These are phyloP conservation scores for Lepus townsendii DNA, from an alignment of 2,797 vertebrate species.

Conservation along the genomic window DNA sequence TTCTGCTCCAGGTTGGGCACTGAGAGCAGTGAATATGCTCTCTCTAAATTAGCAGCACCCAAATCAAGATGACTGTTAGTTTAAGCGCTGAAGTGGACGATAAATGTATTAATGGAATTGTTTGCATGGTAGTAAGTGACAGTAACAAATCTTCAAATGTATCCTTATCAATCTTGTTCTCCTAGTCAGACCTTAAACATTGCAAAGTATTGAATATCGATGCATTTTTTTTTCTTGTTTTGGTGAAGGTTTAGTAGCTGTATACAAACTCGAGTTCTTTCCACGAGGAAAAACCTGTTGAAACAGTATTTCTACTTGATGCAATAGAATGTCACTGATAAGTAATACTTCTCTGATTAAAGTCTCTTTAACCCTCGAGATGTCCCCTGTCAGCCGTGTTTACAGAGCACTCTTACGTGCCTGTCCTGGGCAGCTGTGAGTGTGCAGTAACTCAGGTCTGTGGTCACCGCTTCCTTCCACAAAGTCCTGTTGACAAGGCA, in stretches of 20 bases:
- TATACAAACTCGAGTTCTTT: constrained; percentile 44
- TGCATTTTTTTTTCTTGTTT: constrained; percentile 49
- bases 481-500: background rate
- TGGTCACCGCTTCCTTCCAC: no score
- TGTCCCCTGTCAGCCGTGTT: background rate
- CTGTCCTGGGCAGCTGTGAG: background rate
- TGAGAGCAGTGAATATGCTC: constrained; percentile 32
- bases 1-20: constrained; percentile 46
- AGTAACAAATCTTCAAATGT: constrained; percentile 83
- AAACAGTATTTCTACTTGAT: constrained; percentile 17
- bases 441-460: background rate
- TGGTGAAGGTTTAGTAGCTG: background rate
- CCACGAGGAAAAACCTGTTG: background rate
- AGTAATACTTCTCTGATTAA: constrained; percentile 23
- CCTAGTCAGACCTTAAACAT: constrained; percentile 70
- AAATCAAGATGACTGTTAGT: constrained; percentile 76
- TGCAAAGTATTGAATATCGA: constrained; percentile 62
- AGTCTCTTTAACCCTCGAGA: constrained; percentile 12
- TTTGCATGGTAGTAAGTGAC: constrained; percentile 84
- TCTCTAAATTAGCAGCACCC: constrained; percentile 72
- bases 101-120: constrained; percentile 80
- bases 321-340: constrained; percentile 18
- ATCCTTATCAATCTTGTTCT: constrained; percentile 76
- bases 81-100: constrained; percentile 81
- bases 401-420: background rate